Evolutionary conservation across 2,113 vertebrate genomes (phyloP), one percentile per base, ranked within the genome.

Genomic region (Hippocampus guttulatus): DNA sequence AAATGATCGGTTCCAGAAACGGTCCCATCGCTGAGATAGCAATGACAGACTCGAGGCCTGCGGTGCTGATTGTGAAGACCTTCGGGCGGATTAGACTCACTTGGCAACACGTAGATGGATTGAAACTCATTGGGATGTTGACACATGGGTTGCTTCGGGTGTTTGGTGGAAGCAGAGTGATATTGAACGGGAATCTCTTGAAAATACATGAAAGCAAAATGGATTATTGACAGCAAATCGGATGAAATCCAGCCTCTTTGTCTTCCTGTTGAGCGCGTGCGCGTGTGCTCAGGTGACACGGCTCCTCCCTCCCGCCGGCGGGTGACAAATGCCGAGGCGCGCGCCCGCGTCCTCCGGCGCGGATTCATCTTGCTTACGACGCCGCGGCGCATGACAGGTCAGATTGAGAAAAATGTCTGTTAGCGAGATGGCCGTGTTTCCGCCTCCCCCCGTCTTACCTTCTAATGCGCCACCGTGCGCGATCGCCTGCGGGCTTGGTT

Each of bases 361-460:
- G 85, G 75, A 92, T 91, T 88, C 84, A 90, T 92, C 88, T 90
- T 90, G 79, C 61, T 91, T 89, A 85, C 67, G 80, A 80, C 75
- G 60, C 79, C 76, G 67, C 71, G 68, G 58, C n/a, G 18, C 41
- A 62, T 87, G 89, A 90, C 89, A 86, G 85, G 70, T 64, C 75
- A 79, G 88, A 92, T 89, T 88, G 87, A 90, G 88, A 91, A 90
- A 91, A 92, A 92, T 91, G 82, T 84, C 81, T 75, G 83, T 82
- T 82, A 70, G 81, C 75, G 70, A 68, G 74, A 67, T 65, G 84
- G 79, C 77, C 61, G 55, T 64, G 60, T 25, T 73, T 69, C 73
- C 71, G 49, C 49, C 75, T 64, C 67, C 73, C 70, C 74, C 68
- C 62, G n/a, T 73, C 76, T 71, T 67, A 80, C 76, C 62, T 57